Evolutionary conservation across 2,797 vertebrate genomes (phyloP).

Genomic region (Muraenolepis orangiensis): DNA sequence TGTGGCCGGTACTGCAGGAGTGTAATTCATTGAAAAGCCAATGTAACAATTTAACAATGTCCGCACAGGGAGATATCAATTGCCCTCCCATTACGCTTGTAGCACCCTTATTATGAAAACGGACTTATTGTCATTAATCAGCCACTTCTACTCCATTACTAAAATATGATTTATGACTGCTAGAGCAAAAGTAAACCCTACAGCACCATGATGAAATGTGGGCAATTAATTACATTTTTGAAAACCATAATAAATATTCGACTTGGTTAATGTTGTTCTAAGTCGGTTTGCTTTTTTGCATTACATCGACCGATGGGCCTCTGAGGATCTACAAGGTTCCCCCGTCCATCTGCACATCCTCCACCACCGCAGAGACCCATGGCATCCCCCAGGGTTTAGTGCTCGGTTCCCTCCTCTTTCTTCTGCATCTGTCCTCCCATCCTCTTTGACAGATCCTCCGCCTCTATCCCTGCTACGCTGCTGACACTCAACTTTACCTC

Average conservation of each 20-base stretch:
- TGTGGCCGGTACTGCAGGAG: constrained; percentile 14
- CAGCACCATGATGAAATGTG: constrained; percentile 33
- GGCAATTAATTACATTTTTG: constrained; percentile 38
- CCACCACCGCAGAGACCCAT: no score
- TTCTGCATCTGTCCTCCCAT: no score
- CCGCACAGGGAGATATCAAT: constrained; percentile 8
- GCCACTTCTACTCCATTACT: constrained; percentile 29
- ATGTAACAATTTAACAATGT: constrained; percentile 17
- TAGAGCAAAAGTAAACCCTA: constrained; percentile 9
- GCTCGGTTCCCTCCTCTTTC: no score
- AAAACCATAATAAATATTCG: constrained; percentile 1
- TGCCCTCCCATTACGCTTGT: constrained; percentile 22
- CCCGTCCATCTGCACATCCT: not conserved
- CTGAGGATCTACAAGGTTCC: not conserved
- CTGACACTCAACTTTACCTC: no score
- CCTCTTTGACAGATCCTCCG: no score
- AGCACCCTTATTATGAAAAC: constrained; percentile 22
- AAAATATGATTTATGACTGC: not conserved
- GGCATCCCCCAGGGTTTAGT: no score
- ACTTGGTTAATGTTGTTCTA: not conserved
- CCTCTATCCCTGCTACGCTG: no score
- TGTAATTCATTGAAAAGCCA: constrained; percentile 28
- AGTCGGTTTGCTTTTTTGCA: not conserved
- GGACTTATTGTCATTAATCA: constrained; percentile 33
- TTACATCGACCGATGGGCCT: not conserved